Conservation (phyloP, 2,113 vertebrate genomes). For the Psittacara wagleri region DNA sequence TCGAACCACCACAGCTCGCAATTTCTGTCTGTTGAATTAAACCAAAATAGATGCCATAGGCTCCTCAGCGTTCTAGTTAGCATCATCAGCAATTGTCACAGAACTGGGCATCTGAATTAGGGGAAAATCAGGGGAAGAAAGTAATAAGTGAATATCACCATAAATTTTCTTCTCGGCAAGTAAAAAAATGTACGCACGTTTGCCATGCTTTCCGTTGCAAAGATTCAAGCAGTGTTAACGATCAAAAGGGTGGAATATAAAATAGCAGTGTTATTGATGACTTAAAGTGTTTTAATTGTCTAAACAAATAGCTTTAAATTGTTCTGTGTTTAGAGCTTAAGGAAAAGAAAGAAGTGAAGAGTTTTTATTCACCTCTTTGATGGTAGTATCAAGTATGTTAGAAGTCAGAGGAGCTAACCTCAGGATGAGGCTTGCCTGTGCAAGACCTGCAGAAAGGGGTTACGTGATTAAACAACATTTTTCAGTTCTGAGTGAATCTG, state of each 20-base stretch:
- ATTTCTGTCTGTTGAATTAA: background rate
- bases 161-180: background rate
- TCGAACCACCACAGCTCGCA: background rate
- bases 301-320: background rate
- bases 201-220: background rate
- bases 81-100: background rate
- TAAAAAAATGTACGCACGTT: background rate
- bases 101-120: background rate
- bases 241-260: background rate
- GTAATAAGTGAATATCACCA: background rate
- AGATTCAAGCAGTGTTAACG: background rate
- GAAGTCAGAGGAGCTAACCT: background rate
- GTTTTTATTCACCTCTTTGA: background rate
- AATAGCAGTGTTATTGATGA: background rate
- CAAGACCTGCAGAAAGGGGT: background rate
- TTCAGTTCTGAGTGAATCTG: conserved; percentile 7
- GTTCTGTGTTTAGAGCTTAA: background rate
- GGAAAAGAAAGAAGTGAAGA: background rate
- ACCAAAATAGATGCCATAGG: background rate
- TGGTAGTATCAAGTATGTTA: background rate
- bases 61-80: background rate
- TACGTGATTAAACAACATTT: conserved; percentile 33
- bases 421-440: conserved; percentile 27
- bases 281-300: background rate
- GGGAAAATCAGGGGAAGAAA: background rate